A percentile compares a stretch with the other conserved stretches of the same genome.
These are phyloP conservation scores for Antrozous pallidus DNA, from an alignment of 2,797 vertebrate genomes.

Conservation along the genomic window DNA sequence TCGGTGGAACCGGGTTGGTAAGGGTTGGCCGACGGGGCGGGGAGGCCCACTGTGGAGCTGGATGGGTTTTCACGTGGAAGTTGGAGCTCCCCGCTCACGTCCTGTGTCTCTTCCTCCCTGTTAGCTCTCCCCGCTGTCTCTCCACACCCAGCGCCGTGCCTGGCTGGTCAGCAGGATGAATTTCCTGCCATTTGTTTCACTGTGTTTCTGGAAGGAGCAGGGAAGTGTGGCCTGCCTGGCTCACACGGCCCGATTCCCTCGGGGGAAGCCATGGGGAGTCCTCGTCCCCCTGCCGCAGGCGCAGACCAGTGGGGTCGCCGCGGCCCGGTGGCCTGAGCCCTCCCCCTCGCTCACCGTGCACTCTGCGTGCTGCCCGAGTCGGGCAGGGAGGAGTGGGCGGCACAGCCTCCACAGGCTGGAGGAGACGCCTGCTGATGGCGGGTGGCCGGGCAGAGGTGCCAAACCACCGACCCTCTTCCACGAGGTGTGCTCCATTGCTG, in stretches of 20 bases:
- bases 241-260: not conserved
- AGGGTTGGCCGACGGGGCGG: not conserved
- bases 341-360: not conserved
- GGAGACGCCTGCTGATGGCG: not conserved
- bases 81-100: not conserved
- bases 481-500: not conserved
- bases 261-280: constrained; percentile 18
- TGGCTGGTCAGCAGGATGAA: constrained; percentile 42
- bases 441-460: not conserved
- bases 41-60: not conserved
- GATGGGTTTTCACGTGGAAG: not conserved
- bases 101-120: not conserved
- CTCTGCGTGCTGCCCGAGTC: not conserved
- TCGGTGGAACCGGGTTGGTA: not conserved
- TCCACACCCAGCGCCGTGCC: not conserved
- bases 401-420: not conserved
- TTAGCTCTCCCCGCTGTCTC: not conserved
- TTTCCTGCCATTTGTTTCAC: constrained; percentile 55
- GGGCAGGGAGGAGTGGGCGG: not conserved
- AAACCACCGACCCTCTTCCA: too few species aligned
- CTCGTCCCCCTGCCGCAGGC: constrained; percentile 1
- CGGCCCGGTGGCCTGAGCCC: constrained; percentile 6
- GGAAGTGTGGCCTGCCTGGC: not conserved
- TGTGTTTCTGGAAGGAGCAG: constrained; percentile 39
- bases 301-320: not conserved